These are phyloP conservation scores for Bubo bubo DNA, from an alignment of 2,113 vertebrate genomes.

Conservation along the genomic window DNA sequence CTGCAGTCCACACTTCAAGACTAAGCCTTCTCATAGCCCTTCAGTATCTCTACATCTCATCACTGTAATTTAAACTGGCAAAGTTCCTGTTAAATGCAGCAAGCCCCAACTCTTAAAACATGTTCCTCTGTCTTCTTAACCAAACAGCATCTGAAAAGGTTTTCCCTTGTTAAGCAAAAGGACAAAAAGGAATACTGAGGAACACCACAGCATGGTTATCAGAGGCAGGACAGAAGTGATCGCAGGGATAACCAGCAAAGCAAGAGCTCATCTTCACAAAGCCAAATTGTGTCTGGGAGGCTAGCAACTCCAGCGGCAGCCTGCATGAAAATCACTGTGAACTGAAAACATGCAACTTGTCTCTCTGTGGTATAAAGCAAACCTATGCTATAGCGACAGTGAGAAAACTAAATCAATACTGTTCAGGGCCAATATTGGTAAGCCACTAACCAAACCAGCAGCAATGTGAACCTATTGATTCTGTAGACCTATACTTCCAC, in stretches of 20 bases:
- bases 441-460: background rate
- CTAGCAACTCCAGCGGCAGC: background rate
- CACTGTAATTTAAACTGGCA: background rate
- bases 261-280: background rate
- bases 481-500: background rate
- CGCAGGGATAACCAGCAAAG: background rate
- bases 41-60: background rate
- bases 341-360: background rate
- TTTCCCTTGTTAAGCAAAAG: background rate
- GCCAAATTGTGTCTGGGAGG: background rate
- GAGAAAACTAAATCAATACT: slow-evolving; percentile 17
- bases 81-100: background rate
- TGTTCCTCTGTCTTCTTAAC: background rate
- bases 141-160: background rate
- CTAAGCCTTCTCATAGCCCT: background rate
- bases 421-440: background rate
- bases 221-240: background rate
- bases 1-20: background rate
- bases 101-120: background rate
- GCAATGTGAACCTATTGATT: background rate
- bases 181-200: background rate
- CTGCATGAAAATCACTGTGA: background rate
- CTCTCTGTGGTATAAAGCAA: background rate
- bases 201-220: background rate
- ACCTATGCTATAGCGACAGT: background rate